Conservation (phyloP, 2,888 invertebrate genomes). For the Aricia artaxerxes region DNA sequence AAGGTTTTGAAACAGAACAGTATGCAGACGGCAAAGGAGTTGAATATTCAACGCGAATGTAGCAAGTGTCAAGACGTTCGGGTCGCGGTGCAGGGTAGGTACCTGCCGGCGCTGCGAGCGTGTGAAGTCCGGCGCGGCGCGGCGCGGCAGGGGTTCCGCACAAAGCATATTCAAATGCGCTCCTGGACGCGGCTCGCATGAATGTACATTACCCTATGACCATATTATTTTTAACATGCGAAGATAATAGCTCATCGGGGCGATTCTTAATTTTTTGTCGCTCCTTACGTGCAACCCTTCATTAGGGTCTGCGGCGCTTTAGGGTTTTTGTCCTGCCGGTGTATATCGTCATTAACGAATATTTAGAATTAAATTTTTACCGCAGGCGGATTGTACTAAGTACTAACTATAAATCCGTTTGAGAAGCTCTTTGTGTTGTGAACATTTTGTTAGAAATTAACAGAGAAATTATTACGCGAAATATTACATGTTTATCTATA, state of each 20-base stretch:
- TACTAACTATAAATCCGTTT: constrained; percentile 35
- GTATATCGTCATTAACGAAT: constrained; percentile 69
- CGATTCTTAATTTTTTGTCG: constrained; percentile 78
- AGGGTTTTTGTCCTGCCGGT: constrained; percentile 73
- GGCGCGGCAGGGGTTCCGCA: constrained; percentile 53
- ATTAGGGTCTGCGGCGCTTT: constrained; percentile 72
- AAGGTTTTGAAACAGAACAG: neutral
- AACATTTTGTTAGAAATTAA: neutral
- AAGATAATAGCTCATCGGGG: constrained; percentile 80
- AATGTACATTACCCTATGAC: constrained; percentile 78
- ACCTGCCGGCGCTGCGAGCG: constrained; percentile 65
- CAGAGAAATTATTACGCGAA: neutral
- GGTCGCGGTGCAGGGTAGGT: constrained; percentile 42
- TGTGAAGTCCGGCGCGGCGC: constrained; percentile 75
- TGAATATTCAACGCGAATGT: constrained; percentile 31
- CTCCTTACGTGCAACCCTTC: constrained; percentile 69
- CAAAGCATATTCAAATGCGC: constrained; percentile 76
- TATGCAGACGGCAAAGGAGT: neutral
- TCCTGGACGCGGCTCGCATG: constrained; percentile 77
- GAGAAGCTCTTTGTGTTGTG: neutral
- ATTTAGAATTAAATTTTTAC: constrained; percentile 52
- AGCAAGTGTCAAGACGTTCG: constrained; percentile 37
- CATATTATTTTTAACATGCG: constrained; percentile 78
- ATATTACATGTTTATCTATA: neutral
- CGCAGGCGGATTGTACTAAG: constrained; percentile 43